phyloP scores from a whole-genome alignment of 2,113 vertebrate genomes.

The Mormoops blainvillei region DNA sequence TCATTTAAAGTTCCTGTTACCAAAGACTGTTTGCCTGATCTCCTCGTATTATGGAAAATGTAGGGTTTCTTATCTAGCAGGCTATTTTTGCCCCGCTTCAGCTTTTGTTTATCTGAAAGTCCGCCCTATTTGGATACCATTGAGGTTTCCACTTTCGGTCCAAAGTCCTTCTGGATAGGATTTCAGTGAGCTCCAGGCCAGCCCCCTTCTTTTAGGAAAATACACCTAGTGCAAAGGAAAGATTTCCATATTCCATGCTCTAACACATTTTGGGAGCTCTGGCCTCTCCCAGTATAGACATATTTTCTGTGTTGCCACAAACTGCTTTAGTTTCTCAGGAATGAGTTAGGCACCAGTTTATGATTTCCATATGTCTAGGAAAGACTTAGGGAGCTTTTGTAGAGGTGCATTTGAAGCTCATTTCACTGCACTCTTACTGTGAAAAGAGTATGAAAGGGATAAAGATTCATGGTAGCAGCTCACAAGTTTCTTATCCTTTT shows the following conservation, averaged over 20 bases:
- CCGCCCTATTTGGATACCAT: not conserved
- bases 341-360: not conserved
- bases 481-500: not conserved
- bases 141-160: not conserved
- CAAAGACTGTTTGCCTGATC: not conserved
- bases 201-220: not conserved
- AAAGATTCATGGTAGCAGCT: not conserved
- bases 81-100: not conserved
- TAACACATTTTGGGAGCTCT: not conserved
- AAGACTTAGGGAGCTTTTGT: not conserved
- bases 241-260: not conserved
- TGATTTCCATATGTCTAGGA: not conserved
- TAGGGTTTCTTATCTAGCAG: not conserved
- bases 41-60: not conserved
- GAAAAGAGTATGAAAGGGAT: not conserved
- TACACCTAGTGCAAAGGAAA: not conserved
- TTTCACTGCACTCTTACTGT: not conserved
- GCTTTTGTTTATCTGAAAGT: not conserved
- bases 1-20: not conserved
- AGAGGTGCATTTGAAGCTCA: not conserved
- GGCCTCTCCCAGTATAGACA: not conserved
- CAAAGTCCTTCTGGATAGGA: not conserved
- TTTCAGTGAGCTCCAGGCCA: not conserved
- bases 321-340: not conserved
- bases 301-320: not conserved